Percentiles rank a stretch among this genome's conserved stretches.
phyloP scores from a whole-genome alignment of 2,113 vertebrate genomes.

The Struthio camelus region DNA sequence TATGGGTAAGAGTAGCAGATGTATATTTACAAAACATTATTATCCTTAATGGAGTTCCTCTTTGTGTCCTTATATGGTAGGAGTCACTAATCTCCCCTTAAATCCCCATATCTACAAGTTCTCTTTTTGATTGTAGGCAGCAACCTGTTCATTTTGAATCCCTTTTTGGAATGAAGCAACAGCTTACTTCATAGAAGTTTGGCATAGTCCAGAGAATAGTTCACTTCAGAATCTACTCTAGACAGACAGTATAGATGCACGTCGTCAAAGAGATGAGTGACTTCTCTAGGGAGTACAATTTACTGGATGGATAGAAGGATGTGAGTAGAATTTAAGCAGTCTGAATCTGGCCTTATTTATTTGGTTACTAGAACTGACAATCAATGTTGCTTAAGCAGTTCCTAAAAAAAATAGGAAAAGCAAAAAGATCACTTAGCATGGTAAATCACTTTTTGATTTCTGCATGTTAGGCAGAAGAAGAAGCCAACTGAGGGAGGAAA shows the following conservation, averaged over 20 bases:
- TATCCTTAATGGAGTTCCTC: background rate
- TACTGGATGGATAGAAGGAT: background rate
- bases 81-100: background rate
- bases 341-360: background rate
- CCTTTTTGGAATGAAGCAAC: background rate
- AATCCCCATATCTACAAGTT: background rate
- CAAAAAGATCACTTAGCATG: background rate
- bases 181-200: background rate
- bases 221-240: background rate
- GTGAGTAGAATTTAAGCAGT: background rate
- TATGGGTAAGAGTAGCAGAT: background rate
- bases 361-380: background rate
- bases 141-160: accelerated
- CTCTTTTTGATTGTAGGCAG: background rate
- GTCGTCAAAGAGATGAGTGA: background rate
- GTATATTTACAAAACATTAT: background rate
- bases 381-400: background rate
- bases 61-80: background rate
- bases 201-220: background rate
- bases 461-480: background rate
- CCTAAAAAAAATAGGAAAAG: background rate
- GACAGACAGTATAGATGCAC: background rate
- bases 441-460: background rate
- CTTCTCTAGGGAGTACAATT: background rate
- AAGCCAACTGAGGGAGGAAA: background rate